These are phyloP conservation scores for Campylorhamphus procurvoides DNA, from an alignment of 2,113 vertebrate genomes.

Conservation along the genomic window DNA sequence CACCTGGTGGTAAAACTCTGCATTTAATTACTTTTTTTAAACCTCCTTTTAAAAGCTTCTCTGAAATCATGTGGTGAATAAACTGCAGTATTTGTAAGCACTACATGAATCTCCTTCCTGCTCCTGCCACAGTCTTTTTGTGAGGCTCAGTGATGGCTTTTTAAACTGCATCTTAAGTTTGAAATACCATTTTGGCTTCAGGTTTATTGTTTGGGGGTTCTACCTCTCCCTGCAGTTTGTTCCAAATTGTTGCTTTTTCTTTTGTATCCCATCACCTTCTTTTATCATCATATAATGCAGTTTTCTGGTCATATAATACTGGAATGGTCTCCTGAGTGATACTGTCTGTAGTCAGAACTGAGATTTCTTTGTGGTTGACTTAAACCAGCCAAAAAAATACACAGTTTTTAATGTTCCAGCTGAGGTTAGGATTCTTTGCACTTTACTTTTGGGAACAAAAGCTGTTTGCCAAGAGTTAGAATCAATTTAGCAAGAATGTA, in stretches of 20 bases:
- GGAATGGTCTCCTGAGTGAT: not conserved
- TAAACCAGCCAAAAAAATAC: not conserved
- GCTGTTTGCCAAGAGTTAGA: not conserved
- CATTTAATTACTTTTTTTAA: not conserved
- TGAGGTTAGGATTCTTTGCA: not conserved
- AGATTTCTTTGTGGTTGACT: not conserved
- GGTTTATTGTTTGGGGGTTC: not conserved
- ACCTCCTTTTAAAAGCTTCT: not conserved
- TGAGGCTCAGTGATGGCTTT: not conserved
- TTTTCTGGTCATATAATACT: not conserved
- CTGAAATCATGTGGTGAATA: not conserved
- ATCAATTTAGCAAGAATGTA: not conserved
- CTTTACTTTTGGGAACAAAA: not conserved
- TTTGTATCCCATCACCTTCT: not conserved
- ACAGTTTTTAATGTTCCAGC: not conserved
- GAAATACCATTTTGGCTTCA: not conserved
- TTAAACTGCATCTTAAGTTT: not conserved
- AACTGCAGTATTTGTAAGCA: not conserved
- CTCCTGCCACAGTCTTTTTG: not conserved
- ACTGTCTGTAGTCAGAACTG: not conserved
- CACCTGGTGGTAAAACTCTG: not conserved
- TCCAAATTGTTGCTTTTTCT: not conserved
- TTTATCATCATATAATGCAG: not conserved
- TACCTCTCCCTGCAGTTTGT: not conserved
- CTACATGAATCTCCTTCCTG: not conserved